These are phyloP conservation scores for Eremophila alpestris DNA, from an alignment of 2,797 vertebrate species.

Conservation along the genomic window DNA sequence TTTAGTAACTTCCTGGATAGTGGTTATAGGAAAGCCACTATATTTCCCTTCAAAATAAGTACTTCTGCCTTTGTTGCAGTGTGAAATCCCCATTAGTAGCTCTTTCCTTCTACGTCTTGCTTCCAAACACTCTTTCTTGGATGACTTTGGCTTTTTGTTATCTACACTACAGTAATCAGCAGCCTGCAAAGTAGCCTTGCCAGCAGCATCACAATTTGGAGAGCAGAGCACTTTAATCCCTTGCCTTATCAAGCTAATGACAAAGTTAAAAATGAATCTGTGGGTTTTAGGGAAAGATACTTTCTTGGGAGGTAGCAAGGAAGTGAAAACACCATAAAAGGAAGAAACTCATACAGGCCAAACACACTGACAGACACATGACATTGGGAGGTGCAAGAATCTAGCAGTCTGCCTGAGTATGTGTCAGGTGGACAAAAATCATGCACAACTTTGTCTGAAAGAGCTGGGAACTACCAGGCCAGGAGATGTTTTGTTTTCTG, in stretches of 20 bases:
- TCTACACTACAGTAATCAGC: not conserved
- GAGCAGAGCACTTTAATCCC: not conserved
- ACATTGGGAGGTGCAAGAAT: not conserved
- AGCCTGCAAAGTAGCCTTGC: not conserved
- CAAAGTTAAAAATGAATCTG: not conserved
- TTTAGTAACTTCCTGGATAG: not conserved
- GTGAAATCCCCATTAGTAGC: not conserved
- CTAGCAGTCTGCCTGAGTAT: not conserved
- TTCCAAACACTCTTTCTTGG: not conserved
- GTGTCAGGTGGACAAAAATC: not conserved
- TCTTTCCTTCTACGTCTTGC: not conserved
- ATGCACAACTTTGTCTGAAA: not conserved
- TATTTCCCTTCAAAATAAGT: not conserved
- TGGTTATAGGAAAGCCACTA: not conserved
- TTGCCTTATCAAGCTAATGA: not conserved
- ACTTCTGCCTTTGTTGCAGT: not conserved
- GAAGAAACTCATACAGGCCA: not conserved
- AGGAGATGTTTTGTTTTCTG: not conserved
- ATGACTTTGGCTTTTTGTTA: not conserved
- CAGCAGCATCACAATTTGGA: not conserved
- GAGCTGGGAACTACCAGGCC: not conserved
- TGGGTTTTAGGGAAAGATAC: not conserved
- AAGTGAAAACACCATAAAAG: not conserved
- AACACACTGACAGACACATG: not conserved
- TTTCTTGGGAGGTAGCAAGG: not conserved